Evolutionary conservation across 92 coral and sea anemone genomes (phyloP), one percentile per base, ranked within the genome.

Genomic region (Heliopora coerulea): DNA sequence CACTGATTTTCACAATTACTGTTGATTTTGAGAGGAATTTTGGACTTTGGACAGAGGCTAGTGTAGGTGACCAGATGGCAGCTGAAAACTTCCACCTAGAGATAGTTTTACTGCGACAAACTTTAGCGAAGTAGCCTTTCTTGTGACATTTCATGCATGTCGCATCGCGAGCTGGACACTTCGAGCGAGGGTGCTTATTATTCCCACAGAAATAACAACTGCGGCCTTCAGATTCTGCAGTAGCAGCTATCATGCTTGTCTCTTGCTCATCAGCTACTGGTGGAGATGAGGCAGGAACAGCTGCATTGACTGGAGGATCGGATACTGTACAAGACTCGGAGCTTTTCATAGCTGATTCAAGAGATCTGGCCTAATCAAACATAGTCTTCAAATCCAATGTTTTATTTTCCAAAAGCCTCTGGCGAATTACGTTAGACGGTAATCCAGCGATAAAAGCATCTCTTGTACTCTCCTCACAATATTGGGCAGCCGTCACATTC

Each of bases 171-270:
- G 80, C 87, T 8, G 78, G 59, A 20, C 84, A 84, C 65, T 42
- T 80, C 6, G 83, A 75, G 19, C 86, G 80, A 15, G 75, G 78
- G 58, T 81, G 89, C 41, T 59, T 80, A 27, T 48, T 13, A 52
- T 80, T 81, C 14, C 86, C 89, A 85, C 86, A 85, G 72, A 81
- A 85, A 80, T 60, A 85, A 46, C 82, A 85, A 8, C 48, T 60
- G 30, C 50, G 27, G 61, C 50, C 61, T 70, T 70, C 79, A 42
- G 84, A 27, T 62, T 33, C 29, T 52, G 49, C 54, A 21, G 82
- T n/a, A n/a, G n/a, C 68, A 34, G 86, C 85, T 21, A 80, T 49
- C 5, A 68, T 27, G 66, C 1, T 79, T 27, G 26, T 49, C 20
- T 72, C 78, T 12, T 24, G 29, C 48, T 69, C 44, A 50, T 19